These are phyloP conservation scores for Hyperoodon ampullatus DNA, from an alignment of 2,113 vertebrate genomes.

Conservation along the genomic window DNA sequence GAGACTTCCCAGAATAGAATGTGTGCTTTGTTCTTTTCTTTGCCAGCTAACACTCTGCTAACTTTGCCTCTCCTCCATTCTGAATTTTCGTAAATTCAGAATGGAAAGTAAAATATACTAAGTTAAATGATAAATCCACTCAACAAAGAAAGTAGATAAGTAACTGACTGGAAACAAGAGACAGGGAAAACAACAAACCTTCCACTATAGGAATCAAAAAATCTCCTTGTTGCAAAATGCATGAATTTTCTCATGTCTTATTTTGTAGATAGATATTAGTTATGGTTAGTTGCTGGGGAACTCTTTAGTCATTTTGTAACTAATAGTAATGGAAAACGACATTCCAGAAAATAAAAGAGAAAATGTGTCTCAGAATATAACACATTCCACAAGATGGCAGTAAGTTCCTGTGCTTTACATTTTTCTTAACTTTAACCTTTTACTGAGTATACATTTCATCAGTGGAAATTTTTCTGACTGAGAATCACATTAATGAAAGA, in stretches of 20 bases:
- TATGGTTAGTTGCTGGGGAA: not conserved
- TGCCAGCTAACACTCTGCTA: not conserved
- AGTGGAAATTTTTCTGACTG: slow-evolving; percentile 71
- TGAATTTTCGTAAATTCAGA: not conserved
- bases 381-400: slow-evolving; percentile 85
- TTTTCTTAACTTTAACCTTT: slow-evolving; percentile 61
- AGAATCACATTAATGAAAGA: slow-evolving; percentile 66
- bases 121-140: slow-evolving; percentile 30
- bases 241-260: not conserved
- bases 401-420: slow-evolving; percentile 76
- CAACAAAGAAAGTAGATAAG: not conserved
- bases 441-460: slow-evolving; percentile 70
- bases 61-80: not conserved
- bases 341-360: not conserved
- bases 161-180: not conserved
- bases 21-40: not conserved
- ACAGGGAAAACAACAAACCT: not conserved
- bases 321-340: slow-evolving; percentile 11
- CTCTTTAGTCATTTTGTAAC: slow-evolving; percentile 30
- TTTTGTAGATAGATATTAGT: slow-evolving; percentile 12
- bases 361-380: not conserved
- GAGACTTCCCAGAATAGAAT: not conserved
- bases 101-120: not conserved
- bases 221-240: not conserved
- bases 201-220: not conserved